Percentiles rank a stretch among this genome's conserved stretches.
Evolutionary conservation across 30 jellyfish, hydroid and myxozoan species (phyloP).

Genomic region (Hydractinia symbiolongicarpus): DNA sequence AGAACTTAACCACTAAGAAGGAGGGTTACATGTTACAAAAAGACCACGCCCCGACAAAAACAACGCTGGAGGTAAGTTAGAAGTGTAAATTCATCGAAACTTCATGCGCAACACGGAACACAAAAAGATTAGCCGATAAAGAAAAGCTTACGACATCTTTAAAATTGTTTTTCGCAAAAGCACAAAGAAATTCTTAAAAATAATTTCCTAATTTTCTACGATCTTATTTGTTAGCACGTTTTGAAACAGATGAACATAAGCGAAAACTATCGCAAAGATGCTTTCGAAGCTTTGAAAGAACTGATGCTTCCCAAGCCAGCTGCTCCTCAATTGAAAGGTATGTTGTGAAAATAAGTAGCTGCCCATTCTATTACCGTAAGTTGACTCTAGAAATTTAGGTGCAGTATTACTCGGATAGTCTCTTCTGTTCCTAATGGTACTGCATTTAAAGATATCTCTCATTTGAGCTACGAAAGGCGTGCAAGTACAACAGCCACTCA

Average conservation of each 20-base stretch:
- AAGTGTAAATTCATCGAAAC: background rate
- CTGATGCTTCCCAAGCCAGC: constrained; percentile 71
- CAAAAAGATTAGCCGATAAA: background rate
- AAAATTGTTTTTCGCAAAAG: no score
- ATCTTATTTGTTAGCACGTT: constrained; percentile 47
- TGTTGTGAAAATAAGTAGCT: background rate
- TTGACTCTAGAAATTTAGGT: background rate
- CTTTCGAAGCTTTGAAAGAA: constrained; percentile 50
- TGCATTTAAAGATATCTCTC: no score
- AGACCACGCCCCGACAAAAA: constrained; percentile 61
- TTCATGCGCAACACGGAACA: background rate
- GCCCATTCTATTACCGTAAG: background rate
- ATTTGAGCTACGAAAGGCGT: no score
- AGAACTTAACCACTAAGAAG: constrained; percentile 44
- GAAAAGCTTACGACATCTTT: no score
- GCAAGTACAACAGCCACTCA: no score
- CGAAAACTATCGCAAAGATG: constrained; percentile 51
- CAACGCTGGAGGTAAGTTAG: constrained; percentile 60
- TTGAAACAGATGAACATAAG: constrained; percentile 58
- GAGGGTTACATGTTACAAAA: constrained; percentile 73
- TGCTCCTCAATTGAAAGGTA: constrained; percentile 68
- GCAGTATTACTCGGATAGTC: background rate
- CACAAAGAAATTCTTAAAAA: no score
- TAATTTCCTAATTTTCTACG: no score
- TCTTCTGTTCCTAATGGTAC: no score